Base-by-base conservation (phyloP, 2,113 vertebrate species). In the Ellobius talpinus region DNA sequence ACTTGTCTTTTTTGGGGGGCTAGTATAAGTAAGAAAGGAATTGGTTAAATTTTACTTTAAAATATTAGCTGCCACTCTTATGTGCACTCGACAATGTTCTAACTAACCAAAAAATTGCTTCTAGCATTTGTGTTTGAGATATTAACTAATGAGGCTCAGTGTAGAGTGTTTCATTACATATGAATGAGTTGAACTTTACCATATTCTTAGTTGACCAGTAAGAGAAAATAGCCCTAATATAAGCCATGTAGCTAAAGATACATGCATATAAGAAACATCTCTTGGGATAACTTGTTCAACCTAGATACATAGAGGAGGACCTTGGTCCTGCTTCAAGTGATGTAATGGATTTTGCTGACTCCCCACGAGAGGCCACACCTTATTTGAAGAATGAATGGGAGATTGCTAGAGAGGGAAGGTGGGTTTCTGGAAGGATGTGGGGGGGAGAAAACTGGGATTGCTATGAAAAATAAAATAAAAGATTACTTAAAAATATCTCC, bases 161-260 rank as follows among this genome's bases (percentile, higher is more conserved):
- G 9, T 0, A 39, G 29, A 21, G 0, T 33, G 7, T 47, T 3
- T 61, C 23, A 76, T 55, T 19, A n/a, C 16, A 4, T 2, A 6
- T 55, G 31, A 94, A 90, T 77, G 21, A 61, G 10, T 13, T 92
- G 31, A 89, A 66, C 6, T 87, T 90, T 58, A 31, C 70, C 77
- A 77, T 73, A 4, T 87, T 24, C 5, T 7, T 36, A 29, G 29
- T 12, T 77, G 31, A 89, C 16, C 3, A 73, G 13, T 3, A 45
- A 4, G 7, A 87, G 2, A 17, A 61, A 65, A 52, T 11, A 63
- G 2, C 39, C 21, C 3, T 73, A 76, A 76, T 93, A 63, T 95
- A 87, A 82, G 88, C 13, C 14, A 52, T 5, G 0, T 29, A 1
- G 47, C 31, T 36, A 61, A 82, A 77, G 1, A 11, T 24, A 24